Evolutionary conservation across 2,888 invertebrate genomes (phyloP), one percentile per base, ranked within the genome.

Genomic region (Caenorhabditis parvicauda): DNA sequence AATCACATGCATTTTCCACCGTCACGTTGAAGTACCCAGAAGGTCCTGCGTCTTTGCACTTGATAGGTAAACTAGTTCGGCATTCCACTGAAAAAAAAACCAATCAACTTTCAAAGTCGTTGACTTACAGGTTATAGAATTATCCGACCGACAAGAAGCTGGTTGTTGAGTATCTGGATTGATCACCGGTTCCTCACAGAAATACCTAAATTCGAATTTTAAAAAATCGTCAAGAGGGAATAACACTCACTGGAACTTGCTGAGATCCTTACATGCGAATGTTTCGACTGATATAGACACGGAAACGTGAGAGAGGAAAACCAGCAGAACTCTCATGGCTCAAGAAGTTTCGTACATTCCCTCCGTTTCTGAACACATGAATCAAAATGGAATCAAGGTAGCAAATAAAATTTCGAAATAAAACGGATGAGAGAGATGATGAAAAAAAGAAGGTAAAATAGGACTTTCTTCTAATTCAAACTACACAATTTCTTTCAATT

Each of bases 141-240:
- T 74, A 37, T 75, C 74, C 27, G 62, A 58, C 7, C 67, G 54
- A 49, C 76, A 76, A 7, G 57, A 55, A 6, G 48, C 43, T 4
- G 73, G 67, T 51, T 72, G 70, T 42, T 75, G 64, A 7, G 70
- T 74, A 19, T 55, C 44, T 7, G 63, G 45, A 59, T 63, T 54
- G 25, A 69, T 55, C 5, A 24, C 54, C 17, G 59, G 54, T 14
- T 25, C 45, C 29, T 59, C n/a, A 49, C 72, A 72, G 22, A 32
- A 37, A 48, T 64, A 73, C 47, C 72, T 74, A 22, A 45, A 70
- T 59, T 4, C 12, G 21, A 22, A 32, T 12, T 12, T n/a, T 12
- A 32, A 12, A 32, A 32, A 32, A 32, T 12, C 9, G 35, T n/a
- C 12, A 32, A 32, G 35, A 12, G 9, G 9, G 9, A 32, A n/a